These are phyloP conservation scores for Uria lomvia DNA, from an alignment of 2,113 vertebrate species.

Conservation along the genomic window DNA sequence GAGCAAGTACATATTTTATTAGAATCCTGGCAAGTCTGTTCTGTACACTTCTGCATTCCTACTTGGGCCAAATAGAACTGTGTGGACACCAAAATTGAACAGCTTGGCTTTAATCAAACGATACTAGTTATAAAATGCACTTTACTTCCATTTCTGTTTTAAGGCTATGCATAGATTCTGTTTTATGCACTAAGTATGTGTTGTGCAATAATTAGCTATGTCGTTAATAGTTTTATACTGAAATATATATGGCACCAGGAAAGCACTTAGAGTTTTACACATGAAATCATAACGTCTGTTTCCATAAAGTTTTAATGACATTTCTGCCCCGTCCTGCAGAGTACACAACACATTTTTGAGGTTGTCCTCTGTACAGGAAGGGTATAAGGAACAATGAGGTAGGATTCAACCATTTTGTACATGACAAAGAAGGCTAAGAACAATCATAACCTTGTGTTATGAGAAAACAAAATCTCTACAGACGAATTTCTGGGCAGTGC, in stretches of 20 bases:
- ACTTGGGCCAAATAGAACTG: background rate
- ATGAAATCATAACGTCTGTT: background rate
- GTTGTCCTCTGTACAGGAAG: background rate
- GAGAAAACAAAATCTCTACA: background rate
- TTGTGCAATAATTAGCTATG: background rate
- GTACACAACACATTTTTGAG: background rate
- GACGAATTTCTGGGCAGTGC: background rate
- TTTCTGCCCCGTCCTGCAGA: background rate
- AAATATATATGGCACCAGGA: slow-evolving; percentile 6
- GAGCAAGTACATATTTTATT: background rate
- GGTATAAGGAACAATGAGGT: background rate
- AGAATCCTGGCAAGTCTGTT: background rate
- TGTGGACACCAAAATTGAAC: background rate
- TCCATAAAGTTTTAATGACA: background rate
- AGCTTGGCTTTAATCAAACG: background rate
- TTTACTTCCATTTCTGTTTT: background rate
- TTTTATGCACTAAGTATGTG: background rate
- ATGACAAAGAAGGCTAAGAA: background rate
- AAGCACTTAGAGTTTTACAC: background rate
- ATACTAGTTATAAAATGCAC: background rate
- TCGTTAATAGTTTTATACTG: background rate
- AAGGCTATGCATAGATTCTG: background rate
- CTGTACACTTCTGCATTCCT: background rate
- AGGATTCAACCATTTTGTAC: background rate
- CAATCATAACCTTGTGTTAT: background rate